Conservation (phyloP, 2,113 vertebrate species). For the Xenus cinereus region DNA sequence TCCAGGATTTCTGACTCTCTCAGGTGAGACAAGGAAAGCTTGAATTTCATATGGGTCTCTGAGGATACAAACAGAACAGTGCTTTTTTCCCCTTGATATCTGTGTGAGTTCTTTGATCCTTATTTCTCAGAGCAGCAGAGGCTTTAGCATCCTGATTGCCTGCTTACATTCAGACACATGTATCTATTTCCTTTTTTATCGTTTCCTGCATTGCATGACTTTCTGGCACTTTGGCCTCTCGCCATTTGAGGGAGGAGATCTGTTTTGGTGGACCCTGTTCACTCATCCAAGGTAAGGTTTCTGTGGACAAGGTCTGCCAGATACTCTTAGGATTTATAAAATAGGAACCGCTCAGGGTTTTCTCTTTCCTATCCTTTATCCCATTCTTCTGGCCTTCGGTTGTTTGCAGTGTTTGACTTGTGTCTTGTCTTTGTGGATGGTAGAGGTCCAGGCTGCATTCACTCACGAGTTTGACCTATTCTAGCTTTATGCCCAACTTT, state of each 20-base stretch:
- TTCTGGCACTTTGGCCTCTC: not conserved
- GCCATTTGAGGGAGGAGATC: not conserved
- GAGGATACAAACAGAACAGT: not conserved
- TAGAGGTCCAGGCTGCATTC: not conserved
- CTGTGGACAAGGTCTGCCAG: not conserved
- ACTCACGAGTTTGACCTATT: not conserved
- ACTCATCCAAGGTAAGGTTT: not conserved
- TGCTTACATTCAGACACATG: not conserved
- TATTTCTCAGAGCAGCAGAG: not conserved
- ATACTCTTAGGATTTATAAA: not conserved
- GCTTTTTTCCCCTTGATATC: not conserved
- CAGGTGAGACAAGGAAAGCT: not conserved
- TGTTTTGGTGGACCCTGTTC: not conserved
- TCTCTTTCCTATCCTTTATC: not conserved
- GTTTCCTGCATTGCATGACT: not conserved
- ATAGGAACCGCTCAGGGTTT: not conserved
- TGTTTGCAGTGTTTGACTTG: not conserved
- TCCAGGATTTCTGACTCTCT: not conserved
- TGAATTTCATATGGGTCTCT: not conserved
- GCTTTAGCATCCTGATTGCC: not conserved
- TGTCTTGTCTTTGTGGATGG: not conserved
- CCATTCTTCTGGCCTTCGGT: not conserved
- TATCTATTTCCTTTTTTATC: not conserved
- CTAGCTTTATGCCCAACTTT: not conserved
- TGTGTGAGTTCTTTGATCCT: not conserved